Evolutionary conservation across 2,888 invertebrate genomes (phyloP).

Genomic region (Sphaeridia pumilis): DNA sequence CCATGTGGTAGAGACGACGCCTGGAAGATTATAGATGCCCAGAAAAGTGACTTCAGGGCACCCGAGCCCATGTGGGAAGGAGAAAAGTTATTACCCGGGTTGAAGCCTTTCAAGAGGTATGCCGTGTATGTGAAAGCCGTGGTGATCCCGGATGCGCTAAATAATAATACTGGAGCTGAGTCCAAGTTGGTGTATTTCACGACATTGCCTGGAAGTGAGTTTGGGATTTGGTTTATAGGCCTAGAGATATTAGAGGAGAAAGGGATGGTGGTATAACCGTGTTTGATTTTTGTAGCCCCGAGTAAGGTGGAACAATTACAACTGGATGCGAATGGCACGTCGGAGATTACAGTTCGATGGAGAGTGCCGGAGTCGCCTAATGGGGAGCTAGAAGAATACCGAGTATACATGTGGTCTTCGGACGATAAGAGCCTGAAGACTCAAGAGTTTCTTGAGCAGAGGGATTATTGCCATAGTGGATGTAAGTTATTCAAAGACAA

Average conservation of each 20-base stretch:
- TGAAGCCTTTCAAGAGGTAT: constrained; percentile 80
- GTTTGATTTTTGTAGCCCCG: constrained; percentile 46
- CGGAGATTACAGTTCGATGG: constrained; percentile 63
- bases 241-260: no score
- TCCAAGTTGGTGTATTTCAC: constrained; percentile 70
- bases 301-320: constrained; percentile 49
- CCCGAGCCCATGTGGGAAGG: constrained; percentile 37
- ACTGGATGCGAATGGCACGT: constrained; percentile 47
- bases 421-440: no score
- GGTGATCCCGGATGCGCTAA: constrained; percentile 58
- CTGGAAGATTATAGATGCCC: constrained; percentile 58
- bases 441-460: constrained; percentile 43
- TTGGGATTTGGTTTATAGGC: no score
- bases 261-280: not conserved
- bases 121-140: constrained; percentile 90
- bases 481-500: no score
- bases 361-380: constrained; percentile 61
- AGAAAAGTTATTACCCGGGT: constrained; percentile 46
- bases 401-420: constrained; percentile 46
- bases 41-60: constrained; percentile 36
- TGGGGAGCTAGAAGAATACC: constrained; percentile 72
- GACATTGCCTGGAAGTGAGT: constrained; percentile 58
- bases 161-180: constrained; percentile 54
- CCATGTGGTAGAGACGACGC: constrained; percentile 76
- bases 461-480: constrained; percentile 57